These are phyloP conservation scores for Physella acuta DNA, from an alignment of 1,140 invertebrate species.

Conservation along the genomic window DNA sequence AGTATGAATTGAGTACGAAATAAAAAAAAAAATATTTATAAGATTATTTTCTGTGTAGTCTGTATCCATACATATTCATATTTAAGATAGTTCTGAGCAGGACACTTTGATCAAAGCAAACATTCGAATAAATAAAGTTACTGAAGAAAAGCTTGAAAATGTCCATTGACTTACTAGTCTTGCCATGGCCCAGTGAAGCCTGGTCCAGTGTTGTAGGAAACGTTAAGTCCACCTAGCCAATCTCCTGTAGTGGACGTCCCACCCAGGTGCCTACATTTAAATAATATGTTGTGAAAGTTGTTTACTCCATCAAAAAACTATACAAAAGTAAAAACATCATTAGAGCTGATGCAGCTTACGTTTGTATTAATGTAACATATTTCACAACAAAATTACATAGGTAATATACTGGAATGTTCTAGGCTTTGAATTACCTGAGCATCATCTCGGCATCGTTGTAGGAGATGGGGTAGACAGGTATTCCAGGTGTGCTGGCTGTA, in stretches of 20 bases:
- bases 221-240: constrained; percentile 61
- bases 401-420: no score
- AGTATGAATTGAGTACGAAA: no score
- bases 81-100: no score
- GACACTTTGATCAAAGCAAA: no score
- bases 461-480: constrained; percentile 61
- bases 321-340: neutral
- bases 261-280: constrained; percentile 38
- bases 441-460: constrained; percentile 56
- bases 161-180: constrained; percentile 31
- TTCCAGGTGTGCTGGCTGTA: constrained; percentile 42
- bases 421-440: constrained; percentile 33
- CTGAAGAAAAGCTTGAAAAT: neutral
- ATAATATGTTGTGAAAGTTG: no score
- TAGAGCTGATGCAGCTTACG: neutral
- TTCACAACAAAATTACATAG: no score
- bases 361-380: no score
- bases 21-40: no score
- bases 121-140: no score
- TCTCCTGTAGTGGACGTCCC: constrained; percentile 50
- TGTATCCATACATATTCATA: no score
- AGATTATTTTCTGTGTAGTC: no score
- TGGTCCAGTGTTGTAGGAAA: constrained; percentile 62
- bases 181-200: constrained; percentile 42
- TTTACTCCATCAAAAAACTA: no score